These are phyloP conservation scores for Lordiphosa fenestrarum DNA, from an alignment of 2,888 invertebrate genomes.

Conservation along the genomic window DNA sequence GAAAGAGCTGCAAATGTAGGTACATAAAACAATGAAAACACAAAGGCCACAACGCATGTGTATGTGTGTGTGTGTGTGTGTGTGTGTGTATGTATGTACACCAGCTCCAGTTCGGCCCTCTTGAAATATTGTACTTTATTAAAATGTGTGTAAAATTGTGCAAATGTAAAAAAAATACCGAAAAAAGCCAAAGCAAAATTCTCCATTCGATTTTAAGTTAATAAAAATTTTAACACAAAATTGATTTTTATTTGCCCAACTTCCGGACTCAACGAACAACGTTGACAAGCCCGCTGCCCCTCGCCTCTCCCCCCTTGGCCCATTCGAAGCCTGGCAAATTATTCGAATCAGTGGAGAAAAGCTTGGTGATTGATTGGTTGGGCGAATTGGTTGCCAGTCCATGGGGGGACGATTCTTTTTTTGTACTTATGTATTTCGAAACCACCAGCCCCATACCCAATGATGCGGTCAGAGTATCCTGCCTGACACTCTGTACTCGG, in stretches of 20 bases:
- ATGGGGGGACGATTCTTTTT: slow-evolving; percentile 3
- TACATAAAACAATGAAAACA: slow-evolving; percentile 13
- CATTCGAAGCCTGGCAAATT: slow-evolving; percentile 6
- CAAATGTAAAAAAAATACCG: slow-evolving; percentile 5
- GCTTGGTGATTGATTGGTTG: slow-evolving; percentile 12
- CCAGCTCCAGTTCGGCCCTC: background rate
- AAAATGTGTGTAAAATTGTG: slow-evolving; percentile 21
- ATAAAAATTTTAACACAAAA: slow-evolving; percentile 21
- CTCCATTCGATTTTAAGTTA: slow-evolving; percentile 22
- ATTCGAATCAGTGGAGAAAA: slow-evolving; percentile 18
- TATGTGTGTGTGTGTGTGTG: background rate
- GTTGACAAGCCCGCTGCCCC: slow-evolving; percentile 3
- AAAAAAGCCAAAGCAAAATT: slow-evolving; percentile 11
- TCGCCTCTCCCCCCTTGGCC: background rate
- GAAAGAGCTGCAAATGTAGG: slow-evolving; percentile 43
- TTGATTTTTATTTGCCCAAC: slow-evolving; percentile 24
- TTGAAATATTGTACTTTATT: slow-evolving; percentile 25
- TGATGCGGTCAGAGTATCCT: slow-evolving; percentile 8
- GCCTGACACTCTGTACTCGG: background rate
- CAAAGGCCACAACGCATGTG: background rate
- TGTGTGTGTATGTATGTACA: background rate
- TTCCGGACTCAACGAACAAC: slow-evolving; percentile 10
- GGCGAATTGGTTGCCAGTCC: slow-evolving; percentile 11
- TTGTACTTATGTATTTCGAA: slow-evolving; percentile 1
- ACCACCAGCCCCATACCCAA: slow-evolving; percentile 5